Percentiles rank a stretch among this genome's conserved stretches.
phyloP scores from a whole-genome alignment of 2,888 invertebrate genomes.

The Cynaeus angustus region DNA sequence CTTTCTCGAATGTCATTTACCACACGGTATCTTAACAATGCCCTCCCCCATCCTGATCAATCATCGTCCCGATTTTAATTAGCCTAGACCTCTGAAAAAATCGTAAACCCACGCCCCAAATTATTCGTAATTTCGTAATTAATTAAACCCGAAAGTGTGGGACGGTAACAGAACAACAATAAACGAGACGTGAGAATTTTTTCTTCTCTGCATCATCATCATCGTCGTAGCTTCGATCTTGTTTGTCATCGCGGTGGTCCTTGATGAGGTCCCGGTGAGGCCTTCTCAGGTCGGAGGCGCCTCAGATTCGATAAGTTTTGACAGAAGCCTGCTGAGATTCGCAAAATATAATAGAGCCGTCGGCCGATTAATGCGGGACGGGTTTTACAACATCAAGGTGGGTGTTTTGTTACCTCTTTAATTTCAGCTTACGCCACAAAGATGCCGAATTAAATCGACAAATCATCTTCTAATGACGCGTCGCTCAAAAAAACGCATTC shows the following conservation, averaged over 20 bases:
- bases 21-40: not conserved
- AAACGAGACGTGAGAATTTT: constrained; percentile 31
- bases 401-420: constrained; percentile 41
- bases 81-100: constrained; percentile 27
- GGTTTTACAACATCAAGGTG: constrained; percentile 35
- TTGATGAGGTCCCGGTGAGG: constrained; percentile 56
- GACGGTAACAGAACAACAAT: constrained; percentile 30
- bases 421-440: constrained; percentile 40
- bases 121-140: constrained; percentile 47
- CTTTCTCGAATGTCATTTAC: no score
- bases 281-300: constrained; percentile 50
- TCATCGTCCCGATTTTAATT: constrained; percentile 29
- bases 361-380: constrained; percentile 32
- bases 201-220: constrained; percentile 32
- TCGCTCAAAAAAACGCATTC: constrained; percentile 19
- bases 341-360: constrained; percentile 41
- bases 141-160: constrained; percentile 44
- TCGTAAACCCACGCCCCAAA: constrained; percentile 35
- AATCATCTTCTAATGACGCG: constrained; percentile 51
- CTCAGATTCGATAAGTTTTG: constrained; percentile 36
- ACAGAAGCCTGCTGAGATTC: constrained; percentile 37
- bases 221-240: constrained; percentile 44
- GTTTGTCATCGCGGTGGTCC: constrained; percentile 54
- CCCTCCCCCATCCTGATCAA: constrained; percentile 21
- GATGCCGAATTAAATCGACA: constrained; percentile 56